Conservation (phyloP, 2,888 invertebrate genomes). For the Ornithoptera alexandrae region DNA sequence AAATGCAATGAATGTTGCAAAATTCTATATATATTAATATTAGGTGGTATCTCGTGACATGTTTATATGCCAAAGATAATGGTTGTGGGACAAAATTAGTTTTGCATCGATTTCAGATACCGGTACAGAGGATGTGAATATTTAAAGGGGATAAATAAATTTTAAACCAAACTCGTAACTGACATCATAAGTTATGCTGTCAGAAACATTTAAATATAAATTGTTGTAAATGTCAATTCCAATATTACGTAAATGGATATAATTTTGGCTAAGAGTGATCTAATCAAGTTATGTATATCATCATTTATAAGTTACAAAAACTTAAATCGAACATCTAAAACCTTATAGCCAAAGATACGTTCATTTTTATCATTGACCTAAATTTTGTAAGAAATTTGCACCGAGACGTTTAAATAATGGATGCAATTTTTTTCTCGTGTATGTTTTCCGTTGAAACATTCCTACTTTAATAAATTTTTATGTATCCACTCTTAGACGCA, state of each 20-base stretch:
- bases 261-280: too few relatives aligned
- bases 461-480: too few relatives aligned
- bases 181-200: constrained; percentile 19
- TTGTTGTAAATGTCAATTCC: constrained; percentile 4
- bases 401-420: too few relatives aligned
- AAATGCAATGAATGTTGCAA: constrained; percentile 9
- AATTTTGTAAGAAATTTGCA: too few relatives aligned
- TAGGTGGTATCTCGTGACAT: constrained; percentile 8
- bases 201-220: constrained; percentile 20
- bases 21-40: constrained; percentile 13
- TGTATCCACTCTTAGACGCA: not conserved
- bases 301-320: too few relatives aligned
- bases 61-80: constrained; percentile 13
- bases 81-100: constrained; percentile 26
- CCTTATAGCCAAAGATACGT: too few relatives aligned
- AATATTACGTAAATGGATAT: not conserved
- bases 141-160: constrained; percentile 27
- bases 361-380: too few relatives aligned
- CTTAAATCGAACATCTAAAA: too few relatives aligned
- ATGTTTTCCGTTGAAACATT: too few relatives aligned
- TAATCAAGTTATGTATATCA: too few relatives aligned
- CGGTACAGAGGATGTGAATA: constrained; percentile 19
- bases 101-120: constrained; percentile 18
- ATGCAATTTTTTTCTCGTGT: too few relatives aligned
- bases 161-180: constrained; percentile 3